Conservation (phyloP, 2,797 vertebrate genomes). For the Gallinago solitaria region DNA sequence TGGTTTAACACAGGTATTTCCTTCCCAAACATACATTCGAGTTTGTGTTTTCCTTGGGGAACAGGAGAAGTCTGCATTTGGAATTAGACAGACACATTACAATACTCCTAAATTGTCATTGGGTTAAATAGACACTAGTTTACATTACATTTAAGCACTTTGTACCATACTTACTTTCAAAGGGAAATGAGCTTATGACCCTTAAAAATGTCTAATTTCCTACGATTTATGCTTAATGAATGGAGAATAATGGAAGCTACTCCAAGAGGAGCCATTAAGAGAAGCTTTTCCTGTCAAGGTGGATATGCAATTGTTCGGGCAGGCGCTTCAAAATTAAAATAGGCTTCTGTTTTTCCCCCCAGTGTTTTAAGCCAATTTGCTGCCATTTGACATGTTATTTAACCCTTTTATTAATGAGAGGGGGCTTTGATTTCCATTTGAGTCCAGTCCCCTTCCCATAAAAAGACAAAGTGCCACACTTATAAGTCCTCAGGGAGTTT, state of each 20-base stretch:
- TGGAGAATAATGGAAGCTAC: constrained; percentile 40
- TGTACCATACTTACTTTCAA: background rate
- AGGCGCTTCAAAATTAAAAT: background rate
- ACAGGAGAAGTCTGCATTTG: background rate
- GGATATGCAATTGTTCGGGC: constrained; percentile 15
- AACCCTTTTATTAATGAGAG: background rate
- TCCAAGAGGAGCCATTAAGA: constrained; percentile 42
- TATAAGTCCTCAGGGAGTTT: background rate
- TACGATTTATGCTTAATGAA: constrained; percentile 17
- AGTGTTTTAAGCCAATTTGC: background rate
- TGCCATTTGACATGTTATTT: background rate
- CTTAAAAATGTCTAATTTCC: constrained; percentile 43
- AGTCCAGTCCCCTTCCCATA: background rate
- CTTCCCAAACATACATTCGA: background rate
- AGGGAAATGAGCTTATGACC: constrained; percentile 21
- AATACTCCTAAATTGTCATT: background rate
- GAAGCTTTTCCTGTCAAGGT: constrained; percentile 45
- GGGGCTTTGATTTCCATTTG: background rate
- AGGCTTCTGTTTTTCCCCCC: background rate
- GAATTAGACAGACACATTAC: background rate
- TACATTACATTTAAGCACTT: background rate
- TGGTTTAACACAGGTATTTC: background rate
- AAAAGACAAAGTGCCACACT: background rate
- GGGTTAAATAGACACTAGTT: background rate
- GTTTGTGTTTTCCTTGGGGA: background rate